These are phyloP conservation scores for Salpingus planirostris DNA, from an alignment of 2,888 invertebrate genomes.

Conservation along the genomic window DNA sequence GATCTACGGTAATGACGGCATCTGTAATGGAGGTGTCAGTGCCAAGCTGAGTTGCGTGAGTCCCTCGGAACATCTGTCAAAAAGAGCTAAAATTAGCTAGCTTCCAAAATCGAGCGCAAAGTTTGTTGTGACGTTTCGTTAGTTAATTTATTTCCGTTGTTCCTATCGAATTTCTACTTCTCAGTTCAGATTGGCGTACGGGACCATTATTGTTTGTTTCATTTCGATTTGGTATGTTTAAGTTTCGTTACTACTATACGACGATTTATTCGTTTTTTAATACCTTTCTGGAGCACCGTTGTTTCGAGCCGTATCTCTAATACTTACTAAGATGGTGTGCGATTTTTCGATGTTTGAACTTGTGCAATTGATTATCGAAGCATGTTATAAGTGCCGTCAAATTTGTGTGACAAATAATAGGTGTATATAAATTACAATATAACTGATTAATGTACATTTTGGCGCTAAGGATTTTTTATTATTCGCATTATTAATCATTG, in stretches of 20 bases:
- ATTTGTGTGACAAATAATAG: slow-evolving; percentile 36
- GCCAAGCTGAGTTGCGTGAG: slow-evolving; percentile 36
- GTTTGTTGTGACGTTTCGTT: slow-evolving; percentile 28
- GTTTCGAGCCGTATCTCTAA: too few species aligned
- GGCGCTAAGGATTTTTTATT: slow-evolving; percentile 19
- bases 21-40: slow-evolving; percentile 25
- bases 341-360: slow-evolving; percentile 21
- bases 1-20: slow-evolving; percentile 30
- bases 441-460: slow-evolving; percentile 24
- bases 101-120: slow-evolving; percentile 28
- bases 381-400: slow-evolving; percentile 35
- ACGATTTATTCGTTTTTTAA: too few species aligned
- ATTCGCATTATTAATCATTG: neutral
- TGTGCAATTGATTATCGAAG: slow-evolving; percentile 31
- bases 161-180: slow-evolving; percentile 12
- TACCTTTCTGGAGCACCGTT: too few species aligned
- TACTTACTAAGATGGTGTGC: too few species aligned
- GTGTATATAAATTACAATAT: slow-evolving; percentile 34
- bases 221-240: too few species aligned
- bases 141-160: slow-evolving; percentile 10
- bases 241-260: too few species aligned
- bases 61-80: slow-evolving; percentile 35
- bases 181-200: slow-evolving; percentile 13
- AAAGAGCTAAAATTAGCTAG: slow-evolving; percentile 43
- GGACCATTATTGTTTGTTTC: slow-evolving; percentile 15